Evolutionary conservation across 1,140 invertebrate genomes (phyloP), one percentile per base, ranked within the genome.

Genomic region (Hermetia illucens): DNA sequence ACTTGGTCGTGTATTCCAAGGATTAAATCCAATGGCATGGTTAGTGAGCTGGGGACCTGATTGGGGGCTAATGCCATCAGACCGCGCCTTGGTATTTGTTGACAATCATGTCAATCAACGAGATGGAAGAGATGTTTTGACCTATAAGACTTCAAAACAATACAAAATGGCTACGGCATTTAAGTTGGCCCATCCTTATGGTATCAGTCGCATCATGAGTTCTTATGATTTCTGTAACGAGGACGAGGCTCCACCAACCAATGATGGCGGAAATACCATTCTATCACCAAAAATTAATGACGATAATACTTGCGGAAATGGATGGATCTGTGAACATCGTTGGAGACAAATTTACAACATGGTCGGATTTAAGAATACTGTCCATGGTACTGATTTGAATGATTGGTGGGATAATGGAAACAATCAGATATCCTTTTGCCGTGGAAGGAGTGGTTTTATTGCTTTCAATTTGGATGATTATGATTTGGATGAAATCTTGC

Each of bases 261-360:
- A 55, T 17, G 34, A 33, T 3, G 36, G 45, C 17, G 55, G 51
- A 34, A 34, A 41, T 3, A 46, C 53, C 15, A 49, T 74, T 32
- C 16, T 36, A 69, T 66, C 69, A 0, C 72, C 79, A 0, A 54
- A 48, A 13, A 69, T 80, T 22, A 68, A 73, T 29, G 12, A 46
- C 0, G 46, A 51, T 3, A 70, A 67, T 2, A 34, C 65, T 65
- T 30, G 53, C 49, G 4, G 50, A 63, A 55, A 60, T 27, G 86
- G 84, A 5, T 94, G 86, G 85, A 67, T 91, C 0, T 94, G 91
- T 54, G 89, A 95, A 59, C 90, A 95, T 57, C 72, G 86, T 16
- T 93, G 87, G 87, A 64, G 74, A 1, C 74, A 83, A 51, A 87
- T 92, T 42, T 80, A 73, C 53, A 83, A 83, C 47, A 92, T 92